Evolutionary conservation across 2,797 vertebrate species (phyloP), one percentile per base, ranked within the genome.

Genomic region (Sebastes matsubarae): DNA sequence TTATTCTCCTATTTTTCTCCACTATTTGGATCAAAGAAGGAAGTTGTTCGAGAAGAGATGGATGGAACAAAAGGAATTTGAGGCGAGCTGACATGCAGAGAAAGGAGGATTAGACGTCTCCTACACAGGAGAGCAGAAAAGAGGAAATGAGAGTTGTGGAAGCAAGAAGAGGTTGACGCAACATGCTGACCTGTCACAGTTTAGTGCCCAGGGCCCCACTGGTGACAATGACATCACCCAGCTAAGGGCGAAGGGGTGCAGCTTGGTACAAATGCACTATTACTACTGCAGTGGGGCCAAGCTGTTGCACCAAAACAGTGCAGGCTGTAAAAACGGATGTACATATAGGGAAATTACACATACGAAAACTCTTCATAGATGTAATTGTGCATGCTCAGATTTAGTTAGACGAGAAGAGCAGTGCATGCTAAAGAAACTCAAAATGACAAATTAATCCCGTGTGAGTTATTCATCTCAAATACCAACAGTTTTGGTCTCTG

Each of bases 381-480:
- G 42, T 64, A 68, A 72, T 22, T 61, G 27, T 22, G 55, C 36
- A 29, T 25, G 24, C 42, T 76, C 54, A 60, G 22, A 77, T 77
- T 79, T n/a, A 16, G 11, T 74, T 32, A 63, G 29, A 79, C 22
- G 59, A 80, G 68, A 73, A 58, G 42, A 82, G 70, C 71, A 66
- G 10, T 42, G 32, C 29, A 59, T 76, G 46, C 64, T 64, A 60
- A 72, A 85, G 55, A 72, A 86, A 79, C 42, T 68, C 32, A 46
- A 63, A 76, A 46, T 81, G 68, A 89, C 69, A 84, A 79, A 91
- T 82, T 8, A 79, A 87, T 75, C 74, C 64, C 29, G 10, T 72
- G 81, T 74, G 72, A 86, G 70, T 76, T 81, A 83, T 86, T 87
- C 30, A 84, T 91, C 82, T 88, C 24, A 82, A 86, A 90, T 52